These are phyloP conservation scores for Sebastes cheni DNA, from an alignment of 2,797 vertebrate species.

Conservation along the genomic window DNA sequence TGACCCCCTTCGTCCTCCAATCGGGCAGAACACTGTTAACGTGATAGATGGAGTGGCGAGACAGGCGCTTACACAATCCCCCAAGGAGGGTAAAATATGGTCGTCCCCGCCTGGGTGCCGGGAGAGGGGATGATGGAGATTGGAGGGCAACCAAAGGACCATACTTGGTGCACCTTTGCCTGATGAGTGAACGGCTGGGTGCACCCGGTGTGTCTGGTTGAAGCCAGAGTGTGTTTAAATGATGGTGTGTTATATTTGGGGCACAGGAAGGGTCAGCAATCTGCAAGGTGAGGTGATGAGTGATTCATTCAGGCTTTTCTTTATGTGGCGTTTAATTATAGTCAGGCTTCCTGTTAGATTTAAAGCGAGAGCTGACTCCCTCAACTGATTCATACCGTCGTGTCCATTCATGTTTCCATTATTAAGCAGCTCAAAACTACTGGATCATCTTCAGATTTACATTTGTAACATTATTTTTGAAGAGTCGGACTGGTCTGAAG, in stretches of 20 bases:
- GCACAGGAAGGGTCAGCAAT: not conserved
- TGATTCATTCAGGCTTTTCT: conserved; percentile 7
- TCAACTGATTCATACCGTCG: not conserved
- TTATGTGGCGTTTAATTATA: not conserved
- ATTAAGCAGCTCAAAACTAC: not conserved
- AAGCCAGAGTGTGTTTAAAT: conserved; percentile 15
- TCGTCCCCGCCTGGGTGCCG: not conserved
- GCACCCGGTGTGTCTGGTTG: conserved; percentile 13
- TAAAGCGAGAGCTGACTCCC: not conserved
- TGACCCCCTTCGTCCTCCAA: conserved; percentile 58
- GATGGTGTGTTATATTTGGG: conserved; percentile 17
- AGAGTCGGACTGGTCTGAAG: not conserved
- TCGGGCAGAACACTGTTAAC: conserved; percentile 57
- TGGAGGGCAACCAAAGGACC: conserved; percentile 50
- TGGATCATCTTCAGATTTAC: not conserved
- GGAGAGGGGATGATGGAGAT: conserved; percentile 10
- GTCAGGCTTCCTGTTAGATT: not conserved
- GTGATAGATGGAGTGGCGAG: conserved; percentile 62
- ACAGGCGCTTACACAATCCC: conserved; percentile 34
- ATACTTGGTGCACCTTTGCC: conserved; percentile 20
- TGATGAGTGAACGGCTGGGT: not conserved
- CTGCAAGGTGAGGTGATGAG: conserved; percentile 5
- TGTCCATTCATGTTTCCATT: not conserved
- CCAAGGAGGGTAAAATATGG: conserved; percentile 50
- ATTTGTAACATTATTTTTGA: not conserved